A percentile compares a stretch with the other conserved stretches of the same genome.
phyloP scores from a whole-genome alignment of 1,140 invertebrate genomes.

The Leptopilina boulardi region DNA sequence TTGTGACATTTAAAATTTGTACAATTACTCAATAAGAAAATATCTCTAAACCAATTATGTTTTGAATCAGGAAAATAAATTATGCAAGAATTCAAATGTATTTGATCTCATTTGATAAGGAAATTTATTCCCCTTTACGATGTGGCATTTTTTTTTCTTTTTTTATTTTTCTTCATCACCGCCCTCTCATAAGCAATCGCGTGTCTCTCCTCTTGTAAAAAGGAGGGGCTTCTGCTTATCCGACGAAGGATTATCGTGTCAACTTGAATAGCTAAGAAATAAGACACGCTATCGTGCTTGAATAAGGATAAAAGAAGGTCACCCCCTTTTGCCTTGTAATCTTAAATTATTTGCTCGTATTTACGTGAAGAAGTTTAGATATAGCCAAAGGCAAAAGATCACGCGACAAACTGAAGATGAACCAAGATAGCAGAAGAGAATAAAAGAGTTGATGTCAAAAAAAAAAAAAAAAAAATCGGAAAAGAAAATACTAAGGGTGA shows the following conservation, averaged over 20 bases:
- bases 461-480: background rate
- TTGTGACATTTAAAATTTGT: no score
- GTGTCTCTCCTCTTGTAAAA: conserved; percentile 41
- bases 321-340: conserved; percentile 35
- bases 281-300: conserved; percentile 9
- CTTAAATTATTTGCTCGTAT: conserved; percentile 41
- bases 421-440: no score
- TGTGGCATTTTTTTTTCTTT: background rate
- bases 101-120: no score
- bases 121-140: background rate
- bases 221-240: conserved; percentile 47
- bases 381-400: no score
- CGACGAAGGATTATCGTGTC: conserved; percentile 43
- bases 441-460: background rate
- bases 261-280: conserved; percentile 39
- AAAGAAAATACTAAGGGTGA: background rate
- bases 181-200: conserved; percentile 46
- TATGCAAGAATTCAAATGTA: no score
- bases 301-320: conserved; percentile 9
- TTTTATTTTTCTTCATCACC: no score
- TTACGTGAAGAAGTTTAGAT: conserved; percentile 33
- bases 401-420: no score
- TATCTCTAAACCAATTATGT: no score
- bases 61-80: no score
- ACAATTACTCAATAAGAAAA: no score